phyloP scores from a whole-genome alignment of 2,113 vertebrate species.

The Piliocolobus tephrosceles region DNA sequence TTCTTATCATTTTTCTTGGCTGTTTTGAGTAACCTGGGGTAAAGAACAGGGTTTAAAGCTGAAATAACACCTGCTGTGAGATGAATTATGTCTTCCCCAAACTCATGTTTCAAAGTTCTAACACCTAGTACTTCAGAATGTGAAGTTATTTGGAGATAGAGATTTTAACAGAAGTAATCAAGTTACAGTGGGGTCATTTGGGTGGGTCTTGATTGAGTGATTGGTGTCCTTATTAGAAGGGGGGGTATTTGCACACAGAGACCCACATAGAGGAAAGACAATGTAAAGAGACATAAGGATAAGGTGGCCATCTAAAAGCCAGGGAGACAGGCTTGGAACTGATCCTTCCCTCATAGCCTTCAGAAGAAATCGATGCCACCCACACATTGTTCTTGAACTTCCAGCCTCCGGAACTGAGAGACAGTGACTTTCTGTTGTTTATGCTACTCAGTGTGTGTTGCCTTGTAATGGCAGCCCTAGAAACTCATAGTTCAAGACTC shows the following conservation, averaged over 20 bases:
- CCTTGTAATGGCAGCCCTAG: neutral
- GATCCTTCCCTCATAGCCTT: rapidly evolving
- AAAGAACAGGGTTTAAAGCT: neutral
- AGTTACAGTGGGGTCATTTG: neutral
- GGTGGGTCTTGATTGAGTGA: rapidly evolving
- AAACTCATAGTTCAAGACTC: neutral
- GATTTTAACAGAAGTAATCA: neutral
- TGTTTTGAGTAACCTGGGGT: neutral
- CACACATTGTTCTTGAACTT: neutral
- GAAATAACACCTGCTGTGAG: neutral
- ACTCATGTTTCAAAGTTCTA: neutral
- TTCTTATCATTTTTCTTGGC: neutral
- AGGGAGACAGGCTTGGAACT: rapidly evolving
- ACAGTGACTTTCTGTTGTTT: neutral
- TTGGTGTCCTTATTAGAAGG: neutral
- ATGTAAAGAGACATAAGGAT: too few relatives aligned
- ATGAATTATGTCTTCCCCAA: neutral
- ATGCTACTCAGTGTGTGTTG: neutral
- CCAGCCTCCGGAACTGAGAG: neutral
- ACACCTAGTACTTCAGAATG: neutral
- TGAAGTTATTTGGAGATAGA: neutral
- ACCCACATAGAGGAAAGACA: rapidly evolving
- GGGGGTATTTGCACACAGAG: neutral
- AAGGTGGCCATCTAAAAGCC: rapidly evolving
- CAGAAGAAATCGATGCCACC: neutral